phyloP scores from a whole-genome alignment of 2,888 invertebrate genomes.

The Patella caerulea region DNA sequence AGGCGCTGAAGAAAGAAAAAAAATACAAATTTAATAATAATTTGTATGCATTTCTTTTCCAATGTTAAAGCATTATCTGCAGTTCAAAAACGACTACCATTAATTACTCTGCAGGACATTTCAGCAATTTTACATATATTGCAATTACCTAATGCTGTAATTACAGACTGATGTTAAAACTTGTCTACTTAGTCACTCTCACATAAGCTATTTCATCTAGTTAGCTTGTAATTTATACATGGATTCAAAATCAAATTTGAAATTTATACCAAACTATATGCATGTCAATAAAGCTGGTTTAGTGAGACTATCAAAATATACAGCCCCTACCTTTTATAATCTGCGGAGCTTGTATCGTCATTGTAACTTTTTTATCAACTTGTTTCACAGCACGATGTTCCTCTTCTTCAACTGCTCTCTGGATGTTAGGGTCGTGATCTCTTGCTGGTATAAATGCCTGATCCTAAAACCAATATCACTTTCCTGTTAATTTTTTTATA shows the following conservation, averaged over 20 bases:
- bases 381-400: conserved; percentile 44
- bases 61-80: conserved; percentile 9
- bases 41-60: background rate
- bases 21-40: conserved; percentile 1
- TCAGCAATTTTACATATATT: too few relatives aligned
- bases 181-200: too few relatives aligned
- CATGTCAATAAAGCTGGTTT: too few relatives aligned
- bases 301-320: too few relatives aligned
- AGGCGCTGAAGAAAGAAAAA: conserved; percentile 46
- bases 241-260: too few relatives aligned
- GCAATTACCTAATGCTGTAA: too few relatives aligned
- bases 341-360: conserved; percentile 32
- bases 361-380: conserved; percentile 33
- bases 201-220: too few relatives aligned
- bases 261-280: too few relatives aligned
- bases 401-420: conserved; percentile 41
- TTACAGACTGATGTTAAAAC: too few relatives aligned
- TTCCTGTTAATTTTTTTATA: background rate
- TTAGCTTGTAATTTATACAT: too few relatives aligned
- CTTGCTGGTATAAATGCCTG: conserved; percentile 57
- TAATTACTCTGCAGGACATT: too few relatives aligned
- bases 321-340: conserved; percentile 37
- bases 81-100: too few relatives aligned
- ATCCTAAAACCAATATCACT: conserved; percentile 38
- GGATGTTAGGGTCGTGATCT: conserved; percentile 41